Conservation (phyloP, 2,797 vertebrate genomes). For the Galaxias olidus region DNA sequence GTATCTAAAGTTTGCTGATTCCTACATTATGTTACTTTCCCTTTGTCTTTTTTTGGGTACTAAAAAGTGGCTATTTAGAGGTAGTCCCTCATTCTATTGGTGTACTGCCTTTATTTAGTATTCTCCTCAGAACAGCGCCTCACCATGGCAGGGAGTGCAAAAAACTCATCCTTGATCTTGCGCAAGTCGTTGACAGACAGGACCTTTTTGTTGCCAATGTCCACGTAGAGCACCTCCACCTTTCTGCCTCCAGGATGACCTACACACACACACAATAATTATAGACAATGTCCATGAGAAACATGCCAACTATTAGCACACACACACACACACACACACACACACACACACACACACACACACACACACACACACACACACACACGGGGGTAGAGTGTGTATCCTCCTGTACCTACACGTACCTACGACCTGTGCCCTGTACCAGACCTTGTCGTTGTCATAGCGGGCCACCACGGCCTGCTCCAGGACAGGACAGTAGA, state of each 20-base stretch:
- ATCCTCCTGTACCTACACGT: conserved; percentile 8
- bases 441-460: conserved; percentile 67
- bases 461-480: conserved; percentile 73
- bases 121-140: conserved; percentile 17
- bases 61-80: too few relatives aligned
- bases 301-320: conserved; percentile 67
- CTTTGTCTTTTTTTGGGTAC: too few relatives aligned
- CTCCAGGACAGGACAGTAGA: conserved; percentile 66
- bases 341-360: background rate
- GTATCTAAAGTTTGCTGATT: too few relatives aligned
- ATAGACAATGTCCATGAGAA: too few relatives aligned
- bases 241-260: conserved; percentile 74
- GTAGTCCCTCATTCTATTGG: background rate
- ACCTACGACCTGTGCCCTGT: conserved; percentile 73
- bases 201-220: conserved; percentile 80
- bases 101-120: background rate
- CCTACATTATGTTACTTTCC: too few relatives aligned
- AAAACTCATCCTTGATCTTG: conserved; percentile 86
- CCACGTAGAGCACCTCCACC: conserved; percentile 84
- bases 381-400: conserved; percentile 1
- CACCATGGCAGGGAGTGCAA: conserved; percentile 85
- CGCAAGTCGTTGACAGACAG: conserved; percentile 78
- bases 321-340: conserved; percentile 52
- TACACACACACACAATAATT: conserved; percentile 52
- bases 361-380: background rate